Percentiles rank a stretch among this genome's conserved stretches.
Evolutionary conservation across 2,797 vertebrate species (phyloP).

Genomic region (Sparidentex hasta): DNA sequence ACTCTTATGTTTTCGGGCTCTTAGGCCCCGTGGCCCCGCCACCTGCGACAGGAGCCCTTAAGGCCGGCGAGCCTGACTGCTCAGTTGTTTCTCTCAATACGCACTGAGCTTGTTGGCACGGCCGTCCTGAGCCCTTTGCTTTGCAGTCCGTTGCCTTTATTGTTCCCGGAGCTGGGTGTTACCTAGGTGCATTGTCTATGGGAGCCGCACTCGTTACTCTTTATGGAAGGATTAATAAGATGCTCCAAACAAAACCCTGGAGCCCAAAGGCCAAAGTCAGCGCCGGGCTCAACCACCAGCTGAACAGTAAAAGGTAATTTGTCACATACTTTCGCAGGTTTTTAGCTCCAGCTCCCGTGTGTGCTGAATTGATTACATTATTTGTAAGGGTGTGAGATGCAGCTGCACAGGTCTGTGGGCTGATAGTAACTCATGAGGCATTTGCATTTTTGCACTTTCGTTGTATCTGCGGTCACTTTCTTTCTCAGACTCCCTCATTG

Average conservation of each 20-base stretch:
- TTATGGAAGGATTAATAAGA: slow-evolving; percentile 73
- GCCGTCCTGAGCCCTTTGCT: slow-evolving; percentile 14
- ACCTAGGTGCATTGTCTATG: slow-evolving; percentile 57
- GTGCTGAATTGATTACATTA: slow-evolving; percentile 53
- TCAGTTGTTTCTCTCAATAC: slow-evolving; percentile 32
- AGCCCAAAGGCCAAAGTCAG: slow-evolving; percentile 39
- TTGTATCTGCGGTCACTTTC: not conserved
- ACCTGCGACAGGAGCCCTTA: slow-evolving; percentile 42
- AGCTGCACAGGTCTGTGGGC: slow-evolving; percentile 46
- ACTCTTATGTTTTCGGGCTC: slow-evolving; percentile 14
- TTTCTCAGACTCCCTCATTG: not conserved
- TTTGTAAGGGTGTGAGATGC: slow-evolving; percentile 35
- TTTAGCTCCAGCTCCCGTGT: slow-evolving; percentile 44
- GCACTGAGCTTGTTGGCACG: slow-evolving; percentile 18
- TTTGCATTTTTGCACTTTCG: slow-evolving; percentile 29
- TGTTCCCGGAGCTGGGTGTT: slow-evolving; percentile 52
- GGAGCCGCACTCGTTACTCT: slow-evolving; percentile 66
- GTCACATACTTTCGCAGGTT: slow-evolving; percentile 59
- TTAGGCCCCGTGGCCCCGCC: slow-evolving; percentile 14
- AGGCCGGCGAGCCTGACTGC: slow-evolving; percentile 2
- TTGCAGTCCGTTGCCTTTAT: slow-evolving; percentile 51
- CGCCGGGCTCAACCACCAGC: slow-evolving; percentile 52
- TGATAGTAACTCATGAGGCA: slow-evolving; percentile 14
- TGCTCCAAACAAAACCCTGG: slow-evolving; percentile 57
- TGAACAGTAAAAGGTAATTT: slow-evolving; percentile 68